A percentile compares a stretch with the other conserved stretches of the same genome.
phyloP scores from a whole-genome alignment of 2,888 invertebrate genomes.

The Sphaerophoria taeniata region DNA sequence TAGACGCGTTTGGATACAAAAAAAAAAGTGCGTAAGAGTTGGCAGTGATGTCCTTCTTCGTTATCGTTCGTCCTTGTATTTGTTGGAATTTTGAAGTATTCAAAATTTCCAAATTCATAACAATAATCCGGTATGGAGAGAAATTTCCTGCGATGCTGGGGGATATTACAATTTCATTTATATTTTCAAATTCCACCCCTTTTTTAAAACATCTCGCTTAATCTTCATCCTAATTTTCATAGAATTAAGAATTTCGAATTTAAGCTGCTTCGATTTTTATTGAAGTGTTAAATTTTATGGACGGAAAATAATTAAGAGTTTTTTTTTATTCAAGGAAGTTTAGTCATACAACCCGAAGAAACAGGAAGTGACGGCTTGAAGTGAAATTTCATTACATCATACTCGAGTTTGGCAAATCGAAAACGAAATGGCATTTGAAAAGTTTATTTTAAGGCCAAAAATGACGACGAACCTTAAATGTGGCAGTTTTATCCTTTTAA shows the following conservation, averaged over 20 bases:
- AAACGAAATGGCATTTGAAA: constrained; percentile 55
- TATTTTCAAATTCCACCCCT: constrained; percentile 51
- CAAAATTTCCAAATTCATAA: constrained; percentile 30
- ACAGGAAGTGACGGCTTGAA: constrained; percentile 51
- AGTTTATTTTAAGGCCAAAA: constrained; percentile 55
- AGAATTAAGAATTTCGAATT: constrained; percentile 15
- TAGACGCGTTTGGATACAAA: constrained; percentile 16
- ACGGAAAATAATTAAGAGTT: constrained; percentile 75
- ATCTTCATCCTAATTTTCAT: background rate
- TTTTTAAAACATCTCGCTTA: constrained; percentile 15
- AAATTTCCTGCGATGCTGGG: background rate
- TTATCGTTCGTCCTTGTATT: background rate
- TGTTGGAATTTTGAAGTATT: constrained; percentile 10
- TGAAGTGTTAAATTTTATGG: constrained; percentile 75
- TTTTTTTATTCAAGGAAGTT: constrained; percentile 57
- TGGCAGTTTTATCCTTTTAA: constrained; percentile 28
- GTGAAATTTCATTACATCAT: constrained; percentile 42
- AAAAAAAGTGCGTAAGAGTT: constrained; percentile 34
- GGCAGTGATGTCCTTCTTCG: constrained; percentile 25
- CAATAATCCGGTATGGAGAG: constrained; percentile 20
- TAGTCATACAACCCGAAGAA: background rate
- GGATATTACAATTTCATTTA: constrained; percentile 45
- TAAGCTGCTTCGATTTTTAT: constrained; percentile 69
- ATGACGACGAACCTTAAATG: constrained; percentile 8
- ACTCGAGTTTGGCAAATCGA: constrained; percentile 5